These are phyloP conservation scores for Microctonus hyperodae DNA, from an alignment of 2,888 invertebrate genomes.

Conservation along the genomic window DNA sequence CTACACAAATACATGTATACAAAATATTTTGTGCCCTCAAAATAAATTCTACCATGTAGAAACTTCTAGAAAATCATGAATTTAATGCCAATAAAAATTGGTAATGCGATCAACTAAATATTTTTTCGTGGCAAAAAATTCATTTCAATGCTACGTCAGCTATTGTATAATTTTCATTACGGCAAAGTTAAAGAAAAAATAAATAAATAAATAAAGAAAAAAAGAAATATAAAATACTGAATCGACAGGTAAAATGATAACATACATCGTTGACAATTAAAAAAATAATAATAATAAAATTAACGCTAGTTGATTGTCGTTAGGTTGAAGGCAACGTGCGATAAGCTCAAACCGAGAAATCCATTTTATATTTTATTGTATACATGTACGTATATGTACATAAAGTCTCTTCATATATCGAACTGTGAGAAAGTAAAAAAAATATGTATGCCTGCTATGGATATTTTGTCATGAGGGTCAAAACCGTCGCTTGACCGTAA, in stretches of 20 bases:
- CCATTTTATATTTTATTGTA: neutral
- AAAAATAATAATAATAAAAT: neutral
- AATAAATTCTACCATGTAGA: too few species aligned
- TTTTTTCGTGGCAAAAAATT: too few species aligned
- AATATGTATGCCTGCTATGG: neutral
- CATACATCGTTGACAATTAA: neutral
- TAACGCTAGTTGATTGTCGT: neutral
- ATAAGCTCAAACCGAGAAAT: neutral
- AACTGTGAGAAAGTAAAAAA: neutral
- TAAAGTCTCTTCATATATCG: neutral
- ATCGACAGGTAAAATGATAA: slow-evolving; percentile 18
- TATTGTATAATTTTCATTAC: too few species aligned
- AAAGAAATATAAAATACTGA: too few species aligned
- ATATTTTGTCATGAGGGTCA: neutral
- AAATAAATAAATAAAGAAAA: neutral
- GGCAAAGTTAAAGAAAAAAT: neutral
- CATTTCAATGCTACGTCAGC: too few species aligned
- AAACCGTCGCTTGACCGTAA: neutral
- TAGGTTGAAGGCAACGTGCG: neutral
- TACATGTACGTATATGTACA: neutral
- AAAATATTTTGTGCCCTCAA: too few species aligned
- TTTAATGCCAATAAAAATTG: neutral
- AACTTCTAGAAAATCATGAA: neutral
- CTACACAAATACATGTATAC: neutral
- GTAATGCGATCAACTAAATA: neutral